Conservation (phyloP, 2,797 vertebrate species). For the Enteromius afrohamiltoni region DNA sequence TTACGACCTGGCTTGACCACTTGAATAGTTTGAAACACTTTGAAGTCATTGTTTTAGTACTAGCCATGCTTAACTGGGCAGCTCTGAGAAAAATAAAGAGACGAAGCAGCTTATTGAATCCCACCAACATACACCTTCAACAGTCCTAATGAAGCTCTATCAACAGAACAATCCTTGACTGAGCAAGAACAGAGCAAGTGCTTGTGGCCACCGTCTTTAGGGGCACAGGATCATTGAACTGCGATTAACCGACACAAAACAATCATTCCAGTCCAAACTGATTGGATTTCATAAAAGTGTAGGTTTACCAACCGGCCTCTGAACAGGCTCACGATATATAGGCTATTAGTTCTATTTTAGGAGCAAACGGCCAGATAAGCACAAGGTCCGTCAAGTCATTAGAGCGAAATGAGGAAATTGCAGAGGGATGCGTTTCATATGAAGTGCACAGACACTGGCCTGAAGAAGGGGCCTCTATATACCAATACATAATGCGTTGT, state of each 20-base stretch:
- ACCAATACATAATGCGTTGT: not conserved
- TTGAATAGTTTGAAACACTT: slow-evolving; percentile 53
- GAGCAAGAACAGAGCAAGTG: slow-evolving; percentile 70
- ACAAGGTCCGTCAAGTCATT: slow-evolving; percentile 31
- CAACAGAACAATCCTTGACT: slow-evolving; percentile 69
- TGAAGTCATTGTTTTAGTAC: slow-evolving; percentile 50
- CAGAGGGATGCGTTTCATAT: slow-evolving; percentile 31
- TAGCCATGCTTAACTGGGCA: slow-evolving; percentile 39
- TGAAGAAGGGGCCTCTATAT: slow-evolving; percentile 2
- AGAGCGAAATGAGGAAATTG: slow-evolving; percentile 27
- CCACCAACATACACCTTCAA: slow-evolving; percentile 75
- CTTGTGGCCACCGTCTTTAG: slow-evolving; percentile 65
- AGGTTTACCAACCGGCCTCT: slow-evolving; percentile 28
- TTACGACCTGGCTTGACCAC: not conserved
- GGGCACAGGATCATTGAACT: slow-evolving; percentile 43
- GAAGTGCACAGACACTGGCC: slow-evolving; percentile 4
- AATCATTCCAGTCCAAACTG: slow-evolving; percentile 56
- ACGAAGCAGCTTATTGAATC: slow-evolving; percentile 66
- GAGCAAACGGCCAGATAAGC: slow-evolving; percentile 38
- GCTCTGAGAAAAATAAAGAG: slow-evolving; percentile 62
- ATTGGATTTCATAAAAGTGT: slow-evolving; percentile 55
- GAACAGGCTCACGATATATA: slow-evolving; percentile 38
- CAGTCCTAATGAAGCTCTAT: slow-evolving; percentile 74
- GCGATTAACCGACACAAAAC: slow-evolving; percentile 52
- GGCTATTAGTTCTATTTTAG: slow-evolving; percentile 48